Base-by-base conservation (phyloP, 2,888 invertebrate genomes). In the Hartigia nigra region DNA sequence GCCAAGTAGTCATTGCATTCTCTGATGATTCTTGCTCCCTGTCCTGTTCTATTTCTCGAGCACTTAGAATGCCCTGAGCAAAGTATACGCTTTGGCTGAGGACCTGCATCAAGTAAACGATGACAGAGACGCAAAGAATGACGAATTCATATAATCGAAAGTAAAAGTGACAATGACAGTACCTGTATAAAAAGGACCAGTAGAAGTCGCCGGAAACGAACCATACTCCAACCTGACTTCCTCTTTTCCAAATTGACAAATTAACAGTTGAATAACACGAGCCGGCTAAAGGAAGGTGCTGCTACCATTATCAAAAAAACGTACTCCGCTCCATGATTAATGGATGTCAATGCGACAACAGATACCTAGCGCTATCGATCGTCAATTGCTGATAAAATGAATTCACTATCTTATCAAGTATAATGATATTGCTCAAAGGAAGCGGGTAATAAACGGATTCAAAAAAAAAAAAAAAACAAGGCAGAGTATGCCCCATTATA, bases 21-120 rank as follows among this genome's bases (percentile, higher is more conserved):
- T 23, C 9, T 1, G 55, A 23, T 1, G 55, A 23, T 23, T 55
- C 55, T 14, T 72, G n/a, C 31, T 76, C 74, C 76, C 14, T 55
- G 31, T 78, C 34, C 35, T 31, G 69, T 23, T 35, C 69, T 9
- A 70, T 35, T 37, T 76, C 70, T 37, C 2, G 23, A 14, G 23
- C 35, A n/a, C 14, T 74, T 9, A 78, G 69, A 55, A 78, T 78
- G 31, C 78, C 78, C 76, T 76, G 76, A n/a, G 78, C 78, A 32
- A 78, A 78, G 32, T 76, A 78, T n/a, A 69, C 78, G 31, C 76
- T 37, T 69, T 78, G 76, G 74, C 76, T 76, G 55, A 78, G 74
- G 14, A 78, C 74, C 78, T 78, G 72, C 31, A 14, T 14, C 5
- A 12, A 32, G 72, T 4, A 23, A 31, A 72, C 3, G 72, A 72